Evolutionary conservation across 2,113 vertebrate species (phyloP).

Genomic region (Lichenostomus cassidix): DNA sequence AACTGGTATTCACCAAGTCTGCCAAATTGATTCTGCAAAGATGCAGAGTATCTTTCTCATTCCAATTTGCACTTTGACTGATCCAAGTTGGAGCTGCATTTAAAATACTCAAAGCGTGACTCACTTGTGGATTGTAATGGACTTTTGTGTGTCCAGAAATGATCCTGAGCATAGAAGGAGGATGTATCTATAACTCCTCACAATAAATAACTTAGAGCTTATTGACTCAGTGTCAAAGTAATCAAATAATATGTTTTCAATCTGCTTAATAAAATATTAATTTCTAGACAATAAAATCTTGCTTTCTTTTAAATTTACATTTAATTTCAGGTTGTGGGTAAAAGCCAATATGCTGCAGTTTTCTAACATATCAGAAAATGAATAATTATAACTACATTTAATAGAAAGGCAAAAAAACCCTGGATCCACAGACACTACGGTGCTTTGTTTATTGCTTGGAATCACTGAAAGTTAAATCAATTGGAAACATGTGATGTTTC

Average conservation of each 20-base stretch:
- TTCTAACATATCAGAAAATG: neutral
- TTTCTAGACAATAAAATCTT: neutral
- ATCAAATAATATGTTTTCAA: neutral
- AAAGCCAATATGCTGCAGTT: neutral
- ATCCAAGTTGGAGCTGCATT: neutral
- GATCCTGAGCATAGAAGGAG: neutral
- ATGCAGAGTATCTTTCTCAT: neutral
- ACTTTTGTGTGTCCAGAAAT: neutral
- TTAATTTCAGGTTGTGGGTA: neutral
- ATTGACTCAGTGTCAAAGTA: constrained; percentile 16
- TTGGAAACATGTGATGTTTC: neutral
- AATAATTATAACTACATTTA: neutral
- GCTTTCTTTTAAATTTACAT: neutral
- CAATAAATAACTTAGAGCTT: neutral
- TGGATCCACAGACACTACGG: neutral
- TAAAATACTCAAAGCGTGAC: neutral
- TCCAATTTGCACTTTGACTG: neutral
- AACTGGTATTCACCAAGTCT: neutral
- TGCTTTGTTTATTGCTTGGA: neutral
- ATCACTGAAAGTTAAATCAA: neutral
- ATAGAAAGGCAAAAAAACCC: neutral
- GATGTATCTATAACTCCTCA: neutral
- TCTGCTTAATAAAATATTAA: neutral
- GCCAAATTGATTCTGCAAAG: neutral
- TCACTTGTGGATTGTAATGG: neutral